phyloP scores from a whole-genome alignment of 2,797 vertebrate genomes.

The Taenioides sp. region DNA sequence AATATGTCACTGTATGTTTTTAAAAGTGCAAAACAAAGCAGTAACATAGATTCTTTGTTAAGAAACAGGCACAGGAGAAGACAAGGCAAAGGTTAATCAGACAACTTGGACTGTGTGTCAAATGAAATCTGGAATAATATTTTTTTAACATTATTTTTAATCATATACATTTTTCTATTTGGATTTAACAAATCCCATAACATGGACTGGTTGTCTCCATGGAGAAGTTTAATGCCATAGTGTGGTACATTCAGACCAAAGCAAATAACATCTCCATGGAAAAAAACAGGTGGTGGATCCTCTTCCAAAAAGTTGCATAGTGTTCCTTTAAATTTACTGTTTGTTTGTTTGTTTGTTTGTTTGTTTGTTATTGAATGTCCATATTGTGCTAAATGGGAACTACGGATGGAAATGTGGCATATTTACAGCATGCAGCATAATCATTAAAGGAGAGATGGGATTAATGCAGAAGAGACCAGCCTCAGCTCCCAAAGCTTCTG shows the following conservation, averaged over 20 bases:
- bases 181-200: too few relatives aligned
- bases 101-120: too few relatives aligned
- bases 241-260: neutral
- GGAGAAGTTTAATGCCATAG: neutral
- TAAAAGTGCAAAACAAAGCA: neutral
- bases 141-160: too few relatives aligned
- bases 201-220: neutral
- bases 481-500: constrained; percentile 50
- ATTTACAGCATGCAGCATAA: constrained; percentile 15
- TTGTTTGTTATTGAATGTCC: too few relatives aligned
- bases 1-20: neutral
- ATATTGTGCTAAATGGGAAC: too few relatives aligned
- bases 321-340: neutral
- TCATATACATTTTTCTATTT: too few relatives aligned
- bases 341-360: too few relatives aligned
- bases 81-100: too few relatives aligned
- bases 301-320: neutral
- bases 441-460: constrained; percentile 30
- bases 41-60: neutral
- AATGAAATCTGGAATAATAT: too few relatives aligned
- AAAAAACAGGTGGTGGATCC: neutral
- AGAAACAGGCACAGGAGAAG: neutral
- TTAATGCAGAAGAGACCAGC: constrained; percentile 27
- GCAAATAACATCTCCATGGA: neutral
- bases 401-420: too few relatives aligned